Evolutionary conservation across 1,140 invertebrate genomes (phyloP).

Genomic region (Diorhabda carinulata): DNA sequence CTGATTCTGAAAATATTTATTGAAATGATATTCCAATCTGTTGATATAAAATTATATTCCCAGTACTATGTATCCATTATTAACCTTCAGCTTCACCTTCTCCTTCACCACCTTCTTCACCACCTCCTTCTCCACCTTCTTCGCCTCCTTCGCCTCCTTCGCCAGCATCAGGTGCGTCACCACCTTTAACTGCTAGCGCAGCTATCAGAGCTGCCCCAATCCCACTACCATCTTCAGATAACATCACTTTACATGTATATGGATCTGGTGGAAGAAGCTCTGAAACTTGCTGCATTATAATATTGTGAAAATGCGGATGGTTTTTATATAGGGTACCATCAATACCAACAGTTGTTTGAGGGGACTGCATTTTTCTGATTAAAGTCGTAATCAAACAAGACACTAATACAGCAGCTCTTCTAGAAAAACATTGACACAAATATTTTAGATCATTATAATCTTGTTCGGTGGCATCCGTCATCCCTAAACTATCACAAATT

Average conservation of each 20-base stretch:
- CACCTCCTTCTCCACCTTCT: not conserved
- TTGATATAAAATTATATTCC: too few species aligned
- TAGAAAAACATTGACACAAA: constrained; percentile 87
- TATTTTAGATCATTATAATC: constrained; percentile 52
- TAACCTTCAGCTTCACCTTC: not conserved
- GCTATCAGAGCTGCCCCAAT: constrained; percentile 96
- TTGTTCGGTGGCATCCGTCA: constrained; percentile 69
- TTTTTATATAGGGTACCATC: constrained; percentile 98
- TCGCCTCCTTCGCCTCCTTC: not conserved
- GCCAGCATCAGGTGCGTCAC: not conserved
- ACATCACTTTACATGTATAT: constrained; percentile 88
- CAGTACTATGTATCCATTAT: too few species aligned
- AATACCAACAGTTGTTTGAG: constrained; percentile 89
- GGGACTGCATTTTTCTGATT: constrained; percentile 80
- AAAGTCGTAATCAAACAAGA: constrained; percentile 80
- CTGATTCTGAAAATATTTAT: too few species aligned
- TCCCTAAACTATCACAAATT: constrained; percentile 54
- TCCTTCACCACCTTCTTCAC: not conserved
- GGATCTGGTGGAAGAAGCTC: constrained; percentile 63
- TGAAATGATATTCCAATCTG: too few species aligned
- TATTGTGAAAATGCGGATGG: constrained; percentile 94
- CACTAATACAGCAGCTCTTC: constrained; percentile 86
- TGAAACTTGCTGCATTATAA: constrained; percentile 89
- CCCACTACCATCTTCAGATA: constrained; percentile 97
- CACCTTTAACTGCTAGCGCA: constrained; percentile 67